phyloP scores from a whole-genome alignment of 1,140 invertebrate genomes.

The Apis florea region DNA sequence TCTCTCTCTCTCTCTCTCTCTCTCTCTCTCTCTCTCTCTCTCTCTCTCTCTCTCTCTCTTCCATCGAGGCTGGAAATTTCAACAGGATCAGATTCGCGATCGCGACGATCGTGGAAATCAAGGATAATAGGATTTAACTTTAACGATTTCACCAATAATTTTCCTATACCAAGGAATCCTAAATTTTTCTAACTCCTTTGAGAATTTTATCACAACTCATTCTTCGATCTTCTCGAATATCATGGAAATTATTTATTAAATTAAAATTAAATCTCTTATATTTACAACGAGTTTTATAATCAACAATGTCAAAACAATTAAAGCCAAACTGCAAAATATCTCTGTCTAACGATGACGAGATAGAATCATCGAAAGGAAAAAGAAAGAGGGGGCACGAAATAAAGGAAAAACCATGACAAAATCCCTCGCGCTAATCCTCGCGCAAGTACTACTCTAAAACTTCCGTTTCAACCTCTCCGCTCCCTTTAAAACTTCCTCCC shows the following conservation, averaged over 20 bases:
- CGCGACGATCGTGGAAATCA: background rate
- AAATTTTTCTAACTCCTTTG: too few species aligned
- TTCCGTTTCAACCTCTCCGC: background rate
- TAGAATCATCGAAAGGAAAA: too few species aligned
- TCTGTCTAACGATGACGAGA: too few species aligned
- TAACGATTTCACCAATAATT: fast-evolving
- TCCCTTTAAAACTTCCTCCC: constrained; percentile 19
- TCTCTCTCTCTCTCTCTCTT: background rate
- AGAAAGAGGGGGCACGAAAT: background rate
- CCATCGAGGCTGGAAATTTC: background rate
- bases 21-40: background rate
- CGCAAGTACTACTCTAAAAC: constrained; percentile 20
- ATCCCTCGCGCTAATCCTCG: background rate
- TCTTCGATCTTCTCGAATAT: too few species aligned
- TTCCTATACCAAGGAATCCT: too few species aligned
- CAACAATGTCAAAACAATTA: too few species aligned
- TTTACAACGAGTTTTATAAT: too few species aligned
- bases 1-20: too few species aligned
- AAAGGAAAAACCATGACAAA: background rate
- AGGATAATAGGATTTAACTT: background rate
- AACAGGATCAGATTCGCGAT: background rate
- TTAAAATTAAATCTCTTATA: too few species aligned
- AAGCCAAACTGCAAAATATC: too few species aligned
- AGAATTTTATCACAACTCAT: too few species aligned
- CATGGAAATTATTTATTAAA: too few species aligned